phyloP scores from a whole-genome alignment of 2,797 vertebrate genomes.

The Threskiornis aethiopicus region DNA sequence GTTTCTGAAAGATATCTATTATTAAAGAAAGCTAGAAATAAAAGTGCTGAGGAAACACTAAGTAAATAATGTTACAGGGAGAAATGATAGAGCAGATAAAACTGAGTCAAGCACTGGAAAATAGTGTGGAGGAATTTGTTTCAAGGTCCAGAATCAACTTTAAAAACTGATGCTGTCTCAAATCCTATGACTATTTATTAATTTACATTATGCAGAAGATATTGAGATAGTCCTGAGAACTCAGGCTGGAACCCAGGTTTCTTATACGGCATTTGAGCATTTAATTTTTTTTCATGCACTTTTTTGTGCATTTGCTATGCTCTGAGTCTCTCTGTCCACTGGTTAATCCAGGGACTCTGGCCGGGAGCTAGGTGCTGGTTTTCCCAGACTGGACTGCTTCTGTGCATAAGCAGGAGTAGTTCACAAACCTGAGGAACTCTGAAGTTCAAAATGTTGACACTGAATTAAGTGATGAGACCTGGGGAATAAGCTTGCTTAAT shows the following conservation, averaged over 20 bases:
- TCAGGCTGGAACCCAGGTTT: neutral
- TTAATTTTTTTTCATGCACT: neutral
- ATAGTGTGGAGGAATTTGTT: neutral
- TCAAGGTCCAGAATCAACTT: neutral
- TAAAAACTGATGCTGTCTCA: neutral
- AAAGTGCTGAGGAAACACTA: slow-evolving; percentile 8
- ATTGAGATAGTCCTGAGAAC: neutral
- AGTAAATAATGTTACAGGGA: slow-evolving; percentile 34
- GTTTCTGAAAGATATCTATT: slow-evolving; percentile 24
- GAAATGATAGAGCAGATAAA: neutral
- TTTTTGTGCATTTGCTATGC: neutral
- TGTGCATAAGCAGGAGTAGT: neutral
- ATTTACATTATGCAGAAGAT: neutral
- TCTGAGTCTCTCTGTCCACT: neutral
- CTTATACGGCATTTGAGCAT: neutral
- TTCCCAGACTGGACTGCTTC: neutral
- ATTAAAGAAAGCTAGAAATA: slow-evolving; percentile 45
- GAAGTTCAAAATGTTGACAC: neutral
- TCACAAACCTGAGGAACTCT: neutral
- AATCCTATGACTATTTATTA: neutral
- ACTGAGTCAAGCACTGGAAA: neutral
- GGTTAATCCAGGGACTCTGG: neutral
- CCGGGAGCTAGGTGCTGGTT: neutral
- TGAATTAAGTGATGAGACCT: neutral
- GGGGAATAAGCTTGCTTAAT: neutral